These are phyloP conservation scores for Xestia c-nigrum DNA, from an alignment of 2,888 invertebrate genomes.

Conservation along the genomic window DNA sequence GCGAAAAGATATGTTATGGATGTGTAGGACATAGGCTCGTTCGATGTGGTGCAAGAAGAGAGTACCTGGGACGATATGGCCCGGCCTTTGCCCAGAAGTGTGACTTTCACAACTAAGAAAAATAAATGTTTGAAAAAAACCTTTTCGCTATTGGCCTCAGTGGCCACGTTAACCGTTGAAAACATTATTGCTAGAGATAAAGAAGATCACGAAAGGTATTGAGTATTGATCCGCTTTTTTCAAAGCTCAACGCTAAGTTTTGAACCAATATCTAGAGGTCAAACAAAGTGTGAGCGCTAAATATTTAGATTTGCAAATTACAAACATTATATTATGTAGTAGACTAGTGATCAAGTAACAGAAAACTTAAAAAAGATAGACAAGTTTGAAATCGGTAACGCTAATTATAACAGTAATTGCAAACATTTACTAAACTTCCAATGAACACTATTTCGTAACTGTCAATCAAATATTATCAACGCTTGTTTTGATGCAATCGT, in stretches of 20 bases:
- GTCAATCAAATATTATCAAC: conserved; percentile 39
- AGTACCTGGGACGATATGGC: neutral
- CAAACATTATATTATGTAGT: neutral
- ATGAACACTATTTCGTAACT: conserved; percentile 25
- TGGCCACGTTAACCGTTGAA: neutral
- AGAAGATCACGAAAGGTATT: neutral
- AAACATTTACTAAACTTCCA: conserved; percentile 10
- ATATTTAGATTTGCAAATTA: neutral
- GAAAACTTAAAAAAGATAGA: neutral
- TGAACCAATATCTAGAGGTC: conserved; percentile 13
- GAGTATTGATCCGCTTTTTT: neutral
- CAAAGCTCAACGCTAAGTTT: neutral
- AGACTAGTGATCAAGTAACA: neutral
- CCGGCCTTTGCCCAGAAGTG: neutral
- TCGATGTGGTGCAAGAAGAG: neutral
- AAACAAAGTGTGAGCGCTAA: neutral
- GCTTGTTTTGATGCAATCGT: conserved; percentile 8
- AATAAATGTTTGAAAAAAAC: neutral
- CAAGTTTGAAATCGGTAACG: neutral
- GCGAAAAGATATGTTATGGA: neutral
- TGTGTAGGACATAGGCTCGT: neutral
- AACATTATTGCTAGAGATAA: neutral
- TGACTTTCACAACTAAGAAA: neutral
- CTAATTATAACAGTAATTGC: conserved; percentile 28
- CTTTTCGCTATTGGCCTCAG: neutral